phyloP scores from a whole-genome alignment of 2,888 invertebrate genomes.

The Blastobasis lacticolella region DNA sequence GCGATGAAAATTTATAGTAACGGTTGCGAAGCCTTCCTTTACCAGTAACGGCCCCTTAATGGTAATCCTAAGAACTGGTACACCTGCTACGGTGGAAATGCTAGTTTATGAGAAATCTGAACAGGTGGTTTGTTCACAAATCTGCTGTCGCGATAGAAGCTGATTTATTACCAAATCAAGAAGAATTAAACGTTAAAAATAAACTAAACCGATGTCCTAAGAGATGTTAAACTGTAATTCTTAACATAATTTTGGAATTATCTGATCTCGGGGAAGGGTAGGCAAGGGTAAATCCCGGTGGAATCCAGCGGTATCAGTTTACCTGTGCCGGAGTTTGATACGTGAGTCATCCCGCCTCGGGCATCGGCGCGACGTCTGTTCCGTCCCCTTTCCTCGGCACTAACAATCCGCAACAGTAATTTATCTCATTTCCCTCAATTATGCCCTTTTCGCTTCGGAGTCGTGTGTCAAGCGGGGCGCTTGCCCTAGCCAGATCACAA shows the following conservation, averaged over 20 bases:
- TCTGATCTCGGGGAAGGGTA: too few species aligned
- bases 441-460: conserved; percentile 48
- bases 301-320: too few species aligned
- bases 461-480: conserved; percentile 55
- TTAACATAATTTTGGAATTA: too few species aligned
- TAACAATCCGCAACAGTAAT: conserved; percentile 52
- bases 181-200: too few species aligned
- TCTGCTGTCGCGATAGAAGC: too few species aligned
- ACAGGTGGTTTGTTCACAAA: too few species aligned
- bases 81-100: conserved; percentile 36
- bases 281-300: neutral
- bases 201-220: too few species aligned
- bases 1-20: conserved; percentile 63
- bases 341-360: conserved; percentile 1
- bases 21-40: conserved; percentile 51
- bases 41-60: conserved; percentile 52
- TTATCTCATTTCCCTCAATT: conserved; percentile 67
- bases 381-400: conserved; percentile 28
- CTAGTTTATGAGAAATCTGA: too few species aligned
- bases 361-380: neutral
- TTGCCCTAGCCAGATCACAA: conserved; percentile 33
- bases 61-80: conserved; percentile 45
- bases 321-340: neutral
- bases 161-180: too few species aligned
- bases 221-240: too few species aligned